Evolutionary conservation across 2,797 vertebrate species (phyloP), one percentile per base, ranked within the genome.

Genomic region (Leontocebus nigricollis): DNA sequence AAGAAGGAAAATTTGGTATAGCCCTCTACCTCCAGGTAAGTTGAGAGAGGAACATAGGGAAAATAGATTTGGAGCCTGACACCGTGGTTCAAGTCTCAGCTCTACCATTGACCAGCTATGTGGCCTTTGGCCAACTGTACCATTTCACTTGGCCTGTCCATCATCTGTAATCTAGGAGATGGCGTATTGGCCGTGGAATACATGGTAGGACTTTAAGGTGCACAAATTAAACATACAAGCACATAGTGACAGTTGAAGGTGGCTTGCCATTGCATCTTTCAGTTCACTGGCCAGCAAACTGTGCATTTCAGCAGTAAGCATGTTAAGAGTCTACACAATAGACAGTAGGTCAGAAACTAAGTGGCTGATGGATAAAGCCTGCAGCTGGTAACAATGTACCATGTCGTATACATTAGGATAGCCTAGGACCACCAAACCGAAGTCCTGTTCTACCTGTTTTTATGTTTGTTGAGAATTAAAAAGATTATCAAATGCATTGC

Each of bases 111-210:
- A 70, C 52, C 44, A 89, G 46, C 13, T 27, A 0, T n/a, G 55
- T 91, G 89, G 48, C 90, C 50, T 55, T 20, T 33, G 4, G 4
- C 39, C 15, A 7, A 26, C 44, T 50, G 5, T 15, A 11, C 79
- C 27, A 0, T 46, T 70, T 52, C 50, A 5, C 77, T 4, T 1
- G 6, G 1, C 46, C 57, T 44, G 48, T 88, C 13, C 19, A 33
- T 89, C 39, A 26, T 36, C 55, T 82, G 24, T 46, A 79, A 41
- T 26, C 30, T 12, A 33, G 44, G 88, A 99, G 98, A 91, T 99
- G 99, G 95, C 99, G 99, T 0, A 98, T 99, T 41, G 99, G 98
- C 95, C 99, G 99, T 99, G 98, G 97, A 99, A 99, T 33, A 98
- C 50, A 98, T 92, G 96, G 98, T 48, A 98, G 95, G 97, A 84